Base-by-base conservation (phyloP, 1,140 invertebrate species). In the Pachyrhynchus sulphureomaculatus region DNA sequence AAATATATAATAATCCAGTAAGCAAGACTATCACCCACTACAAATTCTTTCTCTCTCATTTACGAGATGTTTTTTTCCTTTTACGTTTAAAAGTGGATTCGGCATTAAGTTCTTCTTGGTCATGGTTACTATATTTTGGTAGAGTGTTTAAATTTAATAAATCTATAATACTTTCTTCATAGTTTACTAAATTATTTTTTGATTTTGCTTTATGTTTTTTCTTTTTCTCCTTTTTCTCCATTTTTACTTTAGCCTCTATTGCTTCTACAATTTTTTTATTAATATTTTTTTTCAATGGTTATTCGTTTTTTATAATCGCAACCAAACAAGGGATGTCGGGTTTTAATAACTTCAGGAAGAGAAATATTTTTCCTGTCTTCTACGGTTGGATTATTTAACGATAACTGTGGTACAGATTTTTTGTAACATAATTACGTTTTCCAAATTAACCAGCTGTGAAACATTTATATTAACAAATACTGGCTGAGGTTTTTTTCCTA, bases 321-420 rank as follows among this genome's bases (percentile, higher is more conserved):
- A 1, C 67, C 67, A 42, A 68, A 67, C 12, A 68, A 24, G 6
- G 67, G 67, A 52, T 68, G 67, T 6, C 65, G 56, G 1, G 26
- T 44, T 61, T 60, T 67, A 8, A 66, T 24, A 15, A 29, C 52
- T 13, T 37, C 55, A 3, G 64, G 64, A 29, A 63, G 24, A 2
- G 57, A 2, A n/a, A 56, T 23, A 24, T 33, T 10, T 37, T 36
- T 23, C 41, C 32, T 62, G 23, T 53, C 49, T 0, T 20, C 3
- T 2, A 48, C 24, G 13, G 45, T 33, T 26, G 59, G 6, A 1
- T 55, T 10, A 20, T 37, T 21, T 36, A 54, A 21, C 2, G 21
- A 32, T 45, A 57, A 54, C 15, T n/a, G 1, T 26, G 62, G 65
- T 2, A 57, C 17, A 29, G 48, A 66, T 45, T 61, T 39, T 32